Evolutionary conservation across 2,797 vertebrate species (phyloP).

Genomic region (Tiaroga cobitis): DNA sequence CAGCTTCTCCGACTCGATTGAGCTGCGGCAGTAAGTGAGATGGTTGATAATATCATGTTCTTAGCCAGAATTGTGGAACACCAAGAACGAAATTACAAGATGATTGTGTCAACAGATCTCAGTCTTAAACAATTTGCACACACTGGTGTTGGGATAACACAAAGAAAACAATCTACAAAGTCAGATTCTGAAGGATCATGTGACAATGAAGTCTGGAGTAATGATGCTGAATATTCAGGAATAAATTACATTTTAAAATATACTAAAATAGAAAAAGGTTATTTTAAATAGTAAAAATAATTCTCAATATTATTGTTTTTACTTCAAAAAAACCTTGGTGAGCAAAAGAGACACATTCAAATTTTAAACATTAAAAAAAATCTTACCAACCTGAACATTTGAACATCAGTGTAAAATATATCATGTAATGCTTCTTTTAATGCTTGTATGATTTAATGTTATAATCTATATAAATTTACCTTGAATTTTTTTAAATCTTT

Average conservation of each 20-base stretch:
- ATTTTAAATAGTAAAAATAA: background rate
- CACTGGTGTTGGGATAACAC: background rate
- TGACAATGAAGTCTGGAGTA: background rate
- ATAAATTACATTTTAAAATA: background rate
- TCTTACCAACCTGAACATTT: background rate
- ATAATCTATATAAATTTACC: background rate
- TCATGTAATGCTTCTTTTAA: background rate
- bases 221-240: background rate
- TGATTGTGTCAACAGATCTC: conserved; percentile 13
- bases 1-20: conserved; percentile 3
- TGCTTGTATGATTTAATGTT: background rate
- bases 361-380: background rate
- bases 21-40: conserved; percentile 28
- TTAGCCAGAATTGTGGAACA: conserved; percentile 40
- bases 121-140: conserved; percentile 3
- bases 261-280: background rate
- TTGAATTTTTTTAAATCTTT: background rate
- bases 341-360: background rate
- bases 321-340: background rate
- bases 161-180: conserved; percentile 12
- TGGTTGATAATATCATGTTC: conserved; percentile 39
- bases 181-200: background rate
- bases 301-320: background rate
- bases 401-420: background rate
- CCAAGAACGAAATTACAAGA: conserved; percentile 13